Conservation (phyloP, 2,113 vertebrate species). For the Silurus asotus region DNA sequence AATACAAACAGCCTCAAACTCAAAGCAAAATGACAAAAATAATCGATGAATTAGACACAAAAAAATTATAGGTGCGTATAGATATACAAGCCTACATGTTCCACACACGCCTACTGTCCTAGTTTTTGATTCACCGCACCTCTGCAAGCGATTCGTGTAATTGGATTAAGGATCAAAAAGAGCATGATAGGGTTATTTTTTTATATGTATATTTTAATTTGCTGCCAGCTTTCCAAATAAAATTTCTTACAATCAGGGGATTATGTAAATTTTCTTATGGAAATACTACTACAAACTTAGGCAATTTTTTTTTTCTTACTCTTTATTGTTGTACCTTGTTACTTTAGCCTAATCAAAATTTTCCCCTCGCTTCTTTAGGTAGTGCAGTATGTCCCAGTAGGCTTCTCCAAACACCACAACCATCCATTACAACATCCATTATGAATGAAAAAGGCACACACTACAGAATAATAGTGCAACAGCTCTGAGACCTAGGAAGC, state of each 20-base stretch:
- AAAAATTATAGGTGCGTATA: neutral
- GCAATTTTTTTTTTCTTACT: neutral
- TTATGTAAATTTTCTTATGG: neutral
- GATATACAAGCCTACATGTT: neutral
- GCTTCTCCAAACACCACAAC: conserved; percentile 37
- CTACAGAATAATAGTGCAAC: conserved; percentile 10
- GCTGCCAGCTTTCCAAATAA: neutral
- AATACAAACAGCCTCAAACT: neutral
- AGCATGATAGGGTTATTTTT: neutral
- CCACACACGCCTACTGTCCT: neutral
- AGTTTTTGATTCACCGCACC: conserved; percentile 1
- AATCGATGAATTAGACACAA: conserved; percentile 1
- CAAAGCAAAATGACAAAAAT: neutral
- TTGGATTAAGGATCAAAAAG: neutral
- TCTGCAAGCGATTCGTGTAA: neutral
- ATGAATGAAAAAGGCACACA: conserved; percentile 38
- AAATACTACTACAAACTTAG: neutral
- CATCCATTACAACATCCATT: conserved; percentile 45
- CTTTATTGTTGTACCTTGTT: conserved; percentile 6
- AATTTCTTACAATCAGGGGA: neutral
- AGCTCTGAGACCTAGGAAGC: conserved; percentile 16
- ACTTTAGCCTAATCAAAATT: conserved; percentile 38
- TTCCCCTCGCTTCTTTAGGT: conserved; percentile 21
- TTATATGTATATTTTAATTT: neutral
- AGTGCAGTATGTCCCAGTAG: conserved; percentile 17